Evolutionary conservation across 2,888 invertebrate species (phyloP).

Genomic region (Acronicta alni): DNA sequence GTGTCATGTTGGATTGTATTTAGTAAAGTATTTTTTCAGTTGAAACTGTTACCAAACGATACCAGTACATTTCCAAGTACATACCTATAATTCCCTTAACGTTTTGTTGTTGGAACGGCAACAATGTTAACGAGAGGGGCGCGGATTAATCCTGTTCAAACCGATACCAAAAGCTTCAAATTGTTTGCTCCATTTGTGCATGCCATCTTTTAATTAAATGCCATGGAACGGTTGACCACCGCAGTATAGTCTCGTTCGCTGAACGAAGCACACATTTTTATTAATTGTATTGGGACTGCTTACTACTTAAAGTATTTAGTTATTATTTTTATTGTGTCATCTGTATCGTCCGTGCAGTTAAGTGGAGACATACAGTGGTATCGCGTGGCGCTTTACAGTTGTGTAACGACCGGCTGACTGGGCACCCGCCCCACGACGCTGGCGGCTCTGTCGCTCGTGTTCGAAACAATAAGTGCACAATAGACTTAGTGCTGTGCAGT

Average conservation of each 20-base stretch:
- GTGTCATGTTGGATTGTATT: slow-evolving; percentile 22
- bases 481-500: slow-evolving; percentile 64
- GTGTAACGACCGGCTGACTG: slow-evolving; percentile 77
- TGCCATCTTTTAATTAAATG: slow-evolving; percentile 80
- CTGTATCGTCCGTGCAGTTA: slow-evolving; percentile 55
- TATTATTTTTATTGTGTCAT: slow-evolving; percentile 56
- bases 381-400: slow-evolving; percentile 72
- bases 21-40: slow-evolving; percentile 7
- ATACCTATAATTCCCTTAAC: slow-evolving; percentile 36
- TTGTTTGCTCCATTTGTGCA: slow-evolving; percentile 74
- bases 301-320: slow-evolving; percentile 32
- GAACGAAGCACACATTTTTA: slow-evolving; percentile 50
- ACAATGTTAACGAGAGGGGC: slow-evolving; percentile 62
- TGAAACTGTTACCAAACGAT: slow-evolving; percentile 17
- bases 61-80: slow-evolving; percentile 16
- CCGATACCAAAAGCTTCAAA: slow-evolving; percentile 78
- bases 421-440: slow-evolving; percentile 74
- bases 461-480: slow-evolving; percentile 50
- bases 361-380: slow-evolving; percentile 57
- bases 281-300: slow-evolving; percentile 13
- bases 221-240: slow-evolving; percentile 61
- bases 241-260: slow-evolving; percentile 72
- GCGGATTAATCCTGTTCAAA: slow-evolving; percentile 87
- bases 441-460: slow-evolving; percentile 53
- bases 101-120: slow-evolving; percentile 30